Evolutionary conservation across 1,140 invertebrate species (phyloP).

Genomic region (Bombyx mandarina): DNA sequence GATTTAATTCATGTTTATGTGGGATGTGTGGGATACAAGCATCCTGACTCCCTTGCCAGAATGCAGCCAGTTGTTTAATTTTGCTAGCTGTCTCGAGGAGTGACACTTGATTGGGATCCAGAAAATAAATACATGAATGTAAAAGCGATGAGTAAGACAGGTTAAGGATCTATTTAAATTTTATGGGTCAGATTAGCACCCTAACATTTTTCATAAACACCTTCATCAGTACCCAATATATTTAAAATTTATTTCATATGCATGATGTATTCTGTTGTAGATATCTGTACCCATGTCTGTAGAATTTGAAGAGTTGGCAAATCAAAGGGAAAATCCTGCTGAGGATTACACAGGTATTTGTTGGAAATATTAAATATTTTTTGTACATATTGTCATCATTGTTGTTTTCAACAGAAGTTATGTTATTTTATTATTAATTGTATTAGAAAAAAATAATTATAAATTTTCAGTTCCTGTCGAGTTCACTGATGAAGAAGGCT

Average conservation of each 20-base stretch:
- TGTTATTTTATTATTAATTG: not conserved
- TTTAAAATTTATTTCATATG: not conserved
- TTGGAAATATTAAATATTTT: not conserved
- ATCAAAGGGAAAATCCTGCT: slow-evolving; percentile 87
- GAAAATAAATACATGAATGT: too few species aligned
- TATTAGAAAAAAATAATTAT: not conserved
- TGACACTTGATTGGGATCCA: too few species aligned
- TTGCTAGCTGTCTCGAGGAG: too few species aligned
- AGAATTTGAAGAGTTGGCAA: slow-evolving; percentile 96
- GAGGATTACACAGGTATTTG: slow-evolving; percentile 77
- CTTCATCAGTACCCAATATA: not conserved
- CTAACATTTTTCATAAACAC: too few species aligned
- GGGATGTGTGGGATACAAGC: too few species aligned
- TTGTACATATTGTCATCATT: not conserved
- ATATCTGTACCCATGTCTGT: slow-evolving; percentile 95
- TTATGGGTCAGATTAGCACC: too few species aligned
- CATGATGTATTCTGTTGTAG: slow-evolving; percentile 40
- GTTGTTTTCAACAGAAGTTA: not conserved
- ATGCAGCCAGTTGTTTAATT: too few species aligned
- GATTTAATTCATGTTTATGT: too few species aligned
- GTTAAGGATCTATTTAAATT: too few species aligned
- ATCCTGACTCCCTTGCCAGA: too few species aligned
- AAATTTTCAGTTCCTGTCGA: slow-evolving; percentile 83
- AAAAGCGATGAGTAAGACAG: too few species aligned
- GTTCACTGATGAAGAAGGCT: slow-evolving; percentile 99